Base-by-base conservation (phyloP, 37 sponge, comb jelly and placozoan species). In the Eunapius fragilis region DNA sequence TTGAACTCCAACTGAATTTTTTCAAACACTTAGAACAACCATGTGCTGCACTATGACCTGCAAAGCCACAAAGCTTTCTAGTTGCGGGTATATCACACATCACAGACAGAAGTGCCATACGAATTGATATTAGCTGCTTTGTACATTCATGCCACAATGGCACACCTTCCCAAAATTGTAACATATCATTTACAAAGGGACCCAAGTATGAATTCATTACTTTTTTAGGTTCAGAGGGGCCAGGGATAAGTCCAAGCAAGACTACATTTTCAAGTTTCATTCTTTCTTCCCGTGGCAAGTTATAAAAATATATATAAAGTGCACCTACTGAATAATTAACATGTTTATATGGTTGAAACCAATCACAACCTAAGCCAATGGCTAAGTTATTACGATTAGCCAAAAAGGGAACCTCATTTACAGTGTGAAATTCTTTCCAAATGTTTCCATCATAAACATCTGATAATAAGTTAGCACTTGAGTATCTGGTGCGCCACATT, bases 11-110 rank as follows among this genome's bases (percentile, higher is more conserved):
- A 11, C 70, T 81, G 33, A 89, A 89, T 14, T 50, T 25, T 13
- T 36, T 31, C 24, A 76, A 69, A 76, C 88, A 89, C 32, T 71
- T 83, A 17, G 79, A 83, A 36, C 89, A 89, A 14, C 89, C 89
- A 5, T 47, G 31, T 14, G 27, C 36, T 32, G 89, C 89, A 25
- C 69, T 28, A 28, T 89, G 89, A n/a, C 89, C 84, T 35, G 71
- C 31, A 78, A 89, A 89, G 34, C 89, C 89, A 72, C 89, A 89
- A 28, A 82, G 74, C 47, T 89, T 89, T 35, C 84, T 77, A n/a
- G 84, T 69, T 19, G 80, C 89, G 68, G 88, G 80, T 1, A 87
- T 81, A 68, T 88, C 88, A 82, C 88, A 82, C 28, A 25, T 50
- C 69, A 76, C 68, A 74, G 75, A 87, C 4, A 80, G 26, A 14